A percentile compares a stretch with the other conserved stretches of the same genome.
These are phyloP conservation scores for Phenganax stokvisi DNA, from an alignment of 92 coral and sea anemone genomes.

Conservation along the genomic window DNA sequence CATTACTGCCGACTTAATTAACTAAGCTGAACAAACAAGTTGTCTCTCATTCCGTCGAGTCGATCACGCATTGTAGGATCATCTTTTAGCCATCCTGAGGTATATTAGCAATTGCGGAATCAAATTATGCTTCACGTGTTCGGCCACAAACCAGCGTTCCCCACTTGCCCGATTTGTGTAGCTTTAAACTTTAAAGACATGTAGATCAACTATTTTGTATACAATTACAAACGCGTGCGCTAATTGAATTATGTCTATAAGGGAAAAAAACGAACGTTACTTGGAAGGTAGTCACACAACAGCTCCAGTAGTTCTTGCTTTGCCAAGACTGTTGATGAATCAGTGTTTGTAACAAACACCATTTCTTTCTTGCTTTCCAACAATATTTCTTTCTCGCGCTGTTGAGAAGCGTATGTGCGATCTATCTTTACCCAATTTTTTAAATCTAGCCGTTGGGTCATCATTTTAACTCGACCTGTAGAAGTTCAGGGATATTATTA, in stretches of 20 bases:
- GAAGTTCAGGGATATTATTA: neutral
- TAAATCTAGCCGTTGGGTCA: slow-evolving; percentile 47
- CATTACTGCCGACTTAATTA: too few species aligned
- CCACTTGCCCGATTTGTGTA: too few species aligned
- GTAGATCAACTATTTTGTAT: too few species aligned
- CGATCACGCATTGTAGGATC: too few species aligned
- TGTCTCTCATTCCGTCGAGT: too few species aligned
- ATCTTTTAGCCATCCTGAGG: too few species aligned
- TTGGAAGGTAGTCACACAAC: slow-evolving; percentile 48
- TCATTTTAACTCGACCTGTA: slow-evolving; percentile 54
- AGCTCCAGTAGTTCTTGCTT: slow-evolving; percentile 52
- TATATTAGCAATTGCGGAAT: too few species aligned
- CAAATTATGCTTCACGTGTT: too few species aligned
- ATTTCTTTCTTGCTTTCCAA: slow-evolving; percentile 33
- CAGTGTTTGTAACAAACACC: slow-evolving; percentile 53
- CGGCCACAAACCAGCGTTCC: too few species aligned
- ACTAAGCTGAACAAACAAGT: too few species aligned
- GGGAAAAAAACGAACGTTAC: slow-evolving; percentile 3
- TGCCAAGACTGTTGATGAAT: slow-evolving; percentile 45
- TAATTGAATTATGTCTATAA: neutral
- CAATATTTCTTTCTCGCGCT: slow-evolving; percentile 47
- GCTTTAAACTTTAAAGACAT: too few species aligned
- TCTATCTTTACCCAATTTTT: slow-evolving; percentile 59
- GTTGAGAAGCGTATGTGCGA: slow-evolving; percentile 53
- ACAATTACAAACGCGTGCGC: too few species aligned